phyloP scores from a whole-genome alignment of 2,888 invertebrate genomes.

The Agrochola lychnidis region DNA sequence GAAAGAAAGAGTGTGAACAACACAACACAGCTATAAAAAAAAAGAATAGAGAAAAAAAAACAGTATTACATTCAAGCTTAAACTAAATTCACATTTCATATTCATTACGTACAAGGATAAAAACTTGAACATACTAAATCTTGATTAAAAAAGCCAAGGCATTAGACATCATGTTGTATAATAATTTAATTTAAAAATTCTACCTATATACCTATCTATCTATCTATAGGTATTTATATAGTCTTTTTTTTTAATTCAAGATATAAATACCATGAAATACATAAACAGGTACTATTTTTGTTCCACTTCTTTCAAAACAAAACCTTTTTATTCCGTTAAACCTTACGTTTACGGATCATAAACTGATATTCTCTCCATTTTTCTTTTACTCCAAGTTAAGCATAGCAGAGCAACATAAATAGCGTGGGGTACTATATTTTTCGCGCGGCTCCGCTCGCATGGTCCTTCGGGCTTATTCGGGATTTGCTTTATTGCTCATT shows the following conservation, averaged over 20 bases:
- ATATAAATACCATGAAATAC: not conserved
- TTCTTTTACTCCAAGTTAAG: conserved; percentile 60
- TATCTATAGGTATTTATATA: not conserved
- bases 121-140: no score
- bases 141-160: no score
- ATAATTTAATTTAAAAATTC: no score
- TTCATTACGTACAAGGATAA: no score
- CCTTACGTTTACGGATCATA: conserved; percentile 57
- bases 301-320: conserved; percentile 21
- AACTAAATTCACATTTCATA: no score
- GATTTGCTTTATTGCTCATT: conserved; percentile 69
- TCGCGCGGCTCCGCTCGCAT: conserved; percentile 56
- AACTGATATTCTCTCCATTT: conserved; percentile 55
- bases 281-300: not conserved
- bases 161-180: no score
- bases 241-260: not conserved
- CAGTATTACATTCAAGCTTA: no score
- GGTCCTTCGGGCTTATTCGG: conserved; percentile 62
- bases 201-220: no score
- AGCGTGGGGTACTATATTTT: conserved; percentile 65
- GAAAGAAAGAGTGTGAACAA: no score
- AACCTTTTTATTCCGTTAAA: conserved; percentile 44
- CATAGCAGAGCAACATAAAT: conserved; percentile 57
- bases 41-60: no score
- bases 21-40: no score